Evolutionary conservation across 2,888 invertebrate species (phyloP).

Genomic region (Chaitophorus viminalis): DNA sequence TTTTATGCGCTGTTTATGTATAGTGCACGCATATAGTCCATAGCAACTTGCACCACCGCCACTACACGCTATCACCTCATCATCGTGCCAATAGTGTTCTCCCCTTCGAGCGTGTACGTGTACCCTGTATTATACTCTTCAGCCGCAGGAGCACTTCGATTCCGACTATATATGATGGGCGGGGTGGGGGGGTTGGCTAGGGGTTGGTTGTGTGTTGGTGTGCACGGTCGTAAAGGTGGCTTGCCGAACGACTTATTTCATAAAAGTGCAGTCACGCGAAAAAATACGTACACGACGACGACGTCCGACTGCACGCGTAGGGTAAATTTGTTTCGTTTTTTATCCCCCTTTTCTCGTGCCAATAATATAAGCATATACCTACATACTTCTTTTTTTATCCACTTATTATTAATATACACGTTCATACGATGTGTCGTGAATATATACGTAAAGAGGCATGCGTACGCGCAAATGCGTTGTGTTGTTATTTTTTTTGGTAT

Average conservation of each 20-base stretch:
- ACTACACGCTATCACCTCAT: neutral
- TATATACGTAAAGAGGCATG: no score
- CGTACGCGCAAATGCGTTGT: neutral
- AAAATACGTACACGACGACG: conserved; percentile 25
- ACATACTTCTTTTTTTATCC: neutral
- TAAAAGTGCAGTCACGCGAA: conserved; percentile 16
- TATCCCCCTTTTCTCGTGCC: neutral
- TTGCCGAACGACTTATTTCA: conserved; percentile 35
- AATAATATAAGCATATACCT: neutral
- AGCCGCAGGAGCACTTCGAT: neutral
- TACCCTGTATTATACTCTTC: neutral
- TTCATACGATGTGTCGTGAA: neutral
- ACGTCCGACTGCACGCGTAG: no score
- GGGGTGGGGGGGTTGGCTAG: no score
- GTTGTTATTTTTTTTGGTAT: neutral
- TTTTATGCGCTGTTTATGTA: conserved; percentile 36
- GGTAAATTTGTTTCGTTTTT: neutral
- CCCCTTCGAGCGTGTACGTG: neutral
- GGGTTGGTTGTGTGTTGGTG: neutral
- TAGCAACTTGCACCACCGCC: no score
- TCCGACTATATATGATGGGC: no score
- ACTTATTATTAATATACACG: conserved; percentile 23
- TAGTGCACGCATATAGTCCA: neutral
- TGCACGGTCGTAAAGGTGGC: conserved; percentile 39
- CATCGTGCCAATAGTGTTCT: neutral